Base-by-base conservation (phyloP, 2,888 invertebrate species). In the Hyalella azteca region DNA sequence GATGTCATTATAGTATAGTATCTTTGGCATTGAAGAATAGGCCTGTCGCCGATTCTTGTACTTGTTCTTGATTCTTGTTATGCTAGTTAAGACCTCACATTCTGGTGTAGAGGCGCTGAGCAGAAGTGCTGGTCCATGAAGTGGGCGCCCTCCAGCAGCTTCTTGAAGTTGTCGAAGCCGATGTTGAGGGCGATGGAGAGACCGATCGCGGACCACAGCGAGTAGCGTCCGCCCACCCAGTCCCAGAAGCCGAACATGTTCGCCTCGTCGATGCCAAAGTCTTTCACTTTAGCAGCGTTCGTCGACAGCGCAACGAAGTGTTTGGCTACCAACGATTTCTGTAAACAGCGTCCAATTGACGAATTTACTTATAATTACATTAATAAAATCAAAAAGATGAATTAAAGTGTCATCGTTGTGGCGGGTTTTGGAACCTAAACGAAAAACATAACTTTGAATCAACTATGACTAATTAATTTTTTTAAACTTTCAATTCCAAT, bases 231-330 rank as follows among this genome's bases (percentile, higher is more conserved):
- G 48, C 99, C 99, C 66, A 99, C 99, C 98, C 98, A 99, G 89
- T 99, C 99, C 98, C 99, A 99, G 89, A 99, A 99, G 32, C 94
- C 98, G 90, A 99, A 99, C 97, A 99, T 98, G 88, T 99, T 99
- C 85, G 93, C 93, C 85, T 95, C 92, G 88, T 97, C 95, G 86
- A 99, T 99, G 22, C 99, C 99, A 89, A 99, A 99, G 48, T 94
- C 96, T 32, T 93, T 94, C n/a, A 97, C 98, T 88, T 97, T 96
- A 85, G 92, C 91, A 32, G 90, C 92, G 88, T 99, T 99, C 0
- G 99, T 99, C 3, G 98, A 98, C 19, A 99, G 89, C 13, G 99
- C 99, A 3, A 98, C 98, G 89, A 99, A 99, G 88, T 99, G 99
- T 88, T 95, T 96, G 22, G 97, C 96, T 11, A 99, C 97, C 13